phyloP scores from a whole-genome alignment of 1,140 invertebrate genomes.

The Brachystomella parvula region DNA sequence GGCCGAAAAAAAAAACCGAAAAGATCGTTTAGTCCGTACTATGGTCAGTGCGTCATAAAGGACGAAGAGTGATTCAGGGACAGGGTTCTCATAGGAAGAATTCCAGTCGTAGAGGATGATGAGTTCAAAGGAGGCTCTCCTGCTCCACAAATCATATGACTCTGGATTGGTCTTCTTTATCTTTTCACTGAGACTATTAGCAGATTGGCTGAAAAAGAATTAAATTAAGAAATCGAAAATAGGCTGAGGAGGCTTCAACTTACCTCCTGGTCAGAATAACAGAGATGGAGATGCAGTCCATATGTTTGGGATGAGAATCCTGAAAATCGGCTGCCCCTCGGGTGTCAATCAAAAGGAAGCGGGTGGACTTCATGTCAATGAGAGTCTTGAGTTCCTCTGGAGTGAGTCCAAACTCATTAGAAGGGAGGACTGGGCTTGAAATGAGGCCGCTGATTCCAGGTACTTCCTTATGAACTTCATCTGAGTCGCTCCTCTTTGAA shows the following conservation, averaged over 20 bases:
- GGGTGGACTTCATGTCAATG: conserved; percentile 51
- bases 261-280: conserved; percentile 63
- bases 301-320: conserved; percentile 57
- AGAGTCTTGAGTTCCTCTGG: conserved; percentile 55
- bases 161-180: conserved; percentile 44
- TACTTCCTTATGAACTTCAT: too few relatives aligned
- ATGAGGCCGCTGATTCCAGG: conserved; percentile 21
- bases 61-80: conserved; percentile 45
- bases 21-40: conserved; percentile 44
- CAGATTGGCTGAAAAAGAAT: conserved; percentile 39
- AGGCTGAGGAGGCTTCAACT: conserved; percentile 37
- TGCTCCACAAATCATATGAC: conserved; percentile 54
- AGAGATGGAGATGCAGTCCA: conserved; percentile 62
- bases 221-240: conserved; percentile 17
- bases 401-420: conserved; percentile 20
- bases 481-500: too few relatives aligned
- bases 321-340: conserved; percentile 55
- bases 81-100: conserved; percentile 45
- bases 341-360: conserved; percentile 66
- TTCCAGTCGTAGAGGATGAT: conserved; percentile 67
- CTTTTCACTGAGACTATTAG: conserved; percentile 51
- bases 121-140: conserved; percentile 53
- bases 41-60: conserved; percentile 54
- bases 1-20: too few relatives aligned
- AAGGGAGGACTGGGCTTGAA: background rate